These are phyloP conservation scores for Lipotes vexillifer DNA, from an alignment of 2,113 vertebrate genomes.

Conservation along the genomic window DNA sequence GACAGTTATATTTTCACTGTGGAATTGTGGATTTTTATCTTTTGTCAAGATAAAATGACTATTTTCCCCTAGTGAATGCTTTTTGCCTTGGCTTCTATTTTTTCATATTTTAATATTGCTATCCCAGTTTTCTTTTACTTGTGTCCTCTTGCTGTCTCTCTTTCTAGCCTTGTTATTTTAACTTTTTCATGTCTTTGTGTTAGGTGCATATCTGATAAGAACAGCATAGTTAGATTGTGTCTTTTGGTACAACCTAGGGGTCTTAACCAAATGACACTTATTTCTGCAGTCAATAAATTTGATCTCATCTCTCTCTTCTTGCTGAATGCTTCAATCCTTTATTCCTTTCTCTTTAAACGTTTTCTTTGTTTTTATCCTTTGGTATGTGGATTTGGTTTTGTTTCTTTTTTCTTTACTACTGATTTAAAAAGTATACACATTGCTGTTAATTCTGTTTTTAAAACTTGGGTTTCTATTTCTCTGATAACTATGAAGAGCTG, in stretches of 20 bases:
- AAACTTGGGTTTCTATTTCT: not conserved
- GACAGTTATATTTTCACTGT: constrained; percentile 55
- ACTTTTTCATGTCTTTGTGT: not conserved
- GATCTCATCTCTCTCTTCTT: not conserved
- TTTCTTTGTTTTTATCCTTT: not conserved
- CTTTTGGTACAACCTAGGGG: not conserved
- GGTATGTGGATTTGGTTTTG: not conserved
- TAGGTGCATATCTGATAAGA: not conserved
- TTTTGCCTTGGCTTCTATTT: constrained; percentile 39
- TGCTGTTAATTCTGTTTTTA: not conserved
- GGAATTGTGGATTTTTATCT: constrained; percentile 54
- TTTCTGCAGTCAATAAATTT: not conserved
- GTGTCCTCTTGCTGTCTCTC: not conserved
- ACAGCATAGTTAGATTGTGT: not conserved
- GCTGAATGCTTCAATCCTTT: not conserved
- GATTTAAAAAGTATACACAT: not conserved
- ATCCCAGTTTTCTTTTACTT: not conserved
- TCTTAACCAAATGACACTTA: not conserved
- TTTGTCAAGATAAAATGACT: constrained; percentile 57
- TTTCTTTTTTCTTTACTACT: not conserved
- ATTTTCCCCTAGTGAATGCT: not conserved
- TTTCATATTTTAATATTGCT: constrained; percentile 18
- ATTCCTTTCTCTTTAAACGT: not conserved
- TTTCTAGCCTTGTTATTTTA: not conserved
- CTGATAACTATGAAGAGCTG: not conserved